Base-by-base conservation (phyloP, 2,888 invertebrate genomes). In the Sinelater perroti region DNA sequence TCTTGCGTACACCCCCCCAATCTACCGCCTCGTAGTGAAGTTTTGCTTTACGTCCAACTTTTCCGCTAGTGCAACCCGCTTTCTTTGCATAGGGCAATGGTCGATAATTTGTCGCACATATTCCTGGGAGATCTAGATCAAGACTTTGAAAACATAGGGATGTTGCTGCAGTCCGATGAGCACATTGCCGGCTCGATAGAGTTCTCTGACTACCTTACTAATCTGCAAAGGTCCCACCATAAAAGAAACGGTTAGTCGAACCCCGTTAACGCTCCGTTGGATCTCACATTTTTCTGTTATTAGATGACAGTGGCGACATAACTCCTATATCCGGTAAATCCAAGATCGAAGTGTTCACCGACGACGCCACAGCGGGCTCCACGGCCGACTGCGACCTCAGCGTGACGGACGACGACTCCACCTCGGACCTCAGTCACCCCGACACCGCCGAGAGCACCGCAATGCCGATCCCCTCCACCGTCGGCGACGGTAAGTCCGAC, bases 261-360 rank as follows among this genome's bases (percentile, higher is more conserved):
- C 8, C 5, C 7, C 11, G 13, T 24, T 13, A 7, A 33, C 33
- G 13, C 4, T 30, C n/a, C 3, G n/a, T 30, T 30, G 11, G 3
- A 30, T 3, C n/a, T 30, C 11, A 30, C 5, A 30, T 5, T 5
- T 11, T 30, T 30, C 8, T 8, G 11, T 38, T 3, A 26, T 11
- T 44, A 44, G 28, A 21, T 44, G 28, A 26, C 28, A 86, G 86
- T 74, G 87, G 86, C 21, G 86, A 86, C 69, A 80, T 85, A 61
- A 89, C 89, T 13, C 89, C 89, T 62, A 86, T 87, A 65, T 88
- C 88, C 57, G 83, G 83, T 18, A 82, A 84, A 63, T 81, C 82
- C 38, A 88, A 88, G 75, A 78, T 82, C 56, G 86, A 85, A 65
- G 83, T 86, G 66, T 86, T 87, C 75, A 86, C 86, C 75, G 86